Evolutionary conservation across 2,888 invertebrate genomes (phyloP).

Genomic region (Ennomos erosarius): DNA sequence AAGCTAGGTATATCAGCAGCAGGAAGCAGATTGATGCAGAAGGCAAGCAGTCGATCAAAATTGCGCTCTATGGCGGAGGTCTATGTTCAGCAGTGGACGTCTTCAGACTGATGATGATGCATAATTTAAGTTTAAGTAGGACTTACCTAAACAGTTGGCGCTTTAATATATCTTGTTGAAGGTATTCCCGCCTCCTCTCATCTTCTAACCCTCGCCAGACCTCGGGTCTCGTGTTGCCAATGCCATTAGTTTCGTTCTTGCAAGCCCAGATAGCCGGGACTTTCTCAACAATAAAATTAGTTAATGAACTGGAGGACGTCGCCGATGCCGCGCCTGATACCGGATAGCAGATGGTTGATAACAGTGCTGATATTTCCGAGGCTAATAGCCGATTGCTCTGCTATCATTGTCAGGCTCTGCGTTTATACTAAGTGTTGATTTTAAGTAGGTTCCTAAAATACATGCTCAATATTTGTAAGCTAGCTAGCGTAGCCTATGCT

Average conservation of each 20-base stretch:
- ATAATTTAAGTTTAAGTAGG: too few relatives aligned
- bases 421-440: too few relatives aligned
- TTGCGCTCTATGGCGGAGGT: too few relatives aligned
- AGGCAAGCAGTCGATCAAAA: too few relatives aligned
- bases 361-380: slow-evolving; percentile 55
- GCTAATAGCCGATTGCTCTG: slow-evolving; percentile 29
- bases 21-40: too few relatives aligned
- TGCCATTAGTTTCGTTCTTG: slow-evolving; percentile 83
- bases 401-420: neutral
- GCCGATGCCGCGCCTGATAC: neutral
- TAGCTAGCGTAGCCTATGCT: too few relatives aligned
- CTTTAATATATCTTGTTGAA: too few relatives aligned
- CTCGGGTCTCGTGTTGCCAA: slow-evolving; percentile 72
- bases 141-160: too few relatives aligned
- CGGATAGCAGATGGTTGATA: slow-evolving; percentile 55
- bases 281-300: slow-evolving; percentile 77
- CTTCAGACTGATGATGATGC: too few relatives aligned
- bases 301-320: slow-evolving; percentile 71
- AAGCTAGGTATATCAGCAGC: too few relatives aligned
- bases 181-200: slow-evolving; percentile 15
- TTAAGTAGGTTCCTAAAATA: neutral
- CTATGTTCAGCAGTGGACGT: too few relatives aligned
- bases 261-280: slow-evolving; percentile 65
- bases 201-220: slow-evolving; percentile 37
- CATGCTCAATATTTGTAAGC: too few relatives aligned